Evolutionary conservation across 2,113 vertebrate genomes (phyloP).

Genomic region (Neofelis nebulosa): DNA sequence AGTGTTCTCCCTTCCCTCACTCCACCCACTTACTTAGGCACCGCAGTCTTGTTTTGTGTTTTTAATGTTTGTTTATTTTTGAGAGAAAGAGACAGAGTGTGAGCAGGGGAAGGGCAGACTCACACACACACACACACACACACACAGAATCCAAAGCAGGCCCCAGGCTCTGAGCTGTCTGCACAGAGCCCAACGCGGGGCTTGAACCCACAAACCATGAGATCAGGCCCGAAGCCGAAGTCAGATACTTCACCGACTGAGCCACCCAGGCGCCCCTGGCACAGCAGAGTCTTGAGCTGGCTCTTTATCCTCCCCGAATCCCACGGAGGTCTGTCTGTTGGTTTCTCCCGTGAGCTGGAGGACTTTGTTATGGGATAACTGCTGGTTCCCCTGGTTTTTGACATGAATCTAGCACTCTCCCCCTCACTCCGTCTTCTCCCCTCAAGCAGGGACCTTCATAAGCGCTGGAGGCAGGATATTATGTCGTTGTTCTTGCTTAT

Average conservation of each 20-base stretch:
- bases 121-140: too few relatives aligned
- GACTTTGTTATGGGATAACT: background rate
- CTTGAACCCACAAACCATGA: too few relatives aligned
- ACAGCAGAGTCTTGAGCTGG: background rate
- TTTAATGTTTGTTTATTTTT: too few relatives aligned
- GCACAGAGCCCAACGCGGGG: too few relatives aligned
- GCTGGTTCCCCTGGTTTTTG: background rate
- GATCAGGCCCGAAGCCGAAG: too few relatives aligned
- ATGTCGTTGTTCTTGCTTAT: background rate
- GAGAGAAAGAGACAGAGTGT: too few relatives aligned
- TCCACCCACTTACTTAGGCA: rapidly evolving
- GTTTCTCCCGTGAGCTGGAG: background rate
- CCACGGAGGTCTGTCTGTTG: background rate
- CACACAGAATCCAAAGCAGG: too few relatives aligned
- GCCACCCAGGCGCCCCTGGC: too few relatives aligned
- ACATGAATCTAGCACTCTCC: background rate
- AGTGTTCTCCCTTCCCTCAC: background rate
- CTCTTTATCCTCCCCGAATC: background rate
- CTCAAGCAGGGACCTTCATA: background rate
- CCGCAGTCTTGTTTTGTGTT: background rate
- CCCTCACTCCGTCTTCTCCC: background rate
- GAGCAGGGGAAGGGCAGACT: too few relatives aligned
- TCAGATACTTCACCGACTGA: too few relatives aligned
- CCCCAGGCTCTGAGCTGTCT: too few relatives aligned
- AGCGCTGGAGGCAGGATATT: background rate